Evolutionary conservation across 2,113 vertebrate genomes (phyloP).

Genomic region (Copsychus sechellarum): DNA sequence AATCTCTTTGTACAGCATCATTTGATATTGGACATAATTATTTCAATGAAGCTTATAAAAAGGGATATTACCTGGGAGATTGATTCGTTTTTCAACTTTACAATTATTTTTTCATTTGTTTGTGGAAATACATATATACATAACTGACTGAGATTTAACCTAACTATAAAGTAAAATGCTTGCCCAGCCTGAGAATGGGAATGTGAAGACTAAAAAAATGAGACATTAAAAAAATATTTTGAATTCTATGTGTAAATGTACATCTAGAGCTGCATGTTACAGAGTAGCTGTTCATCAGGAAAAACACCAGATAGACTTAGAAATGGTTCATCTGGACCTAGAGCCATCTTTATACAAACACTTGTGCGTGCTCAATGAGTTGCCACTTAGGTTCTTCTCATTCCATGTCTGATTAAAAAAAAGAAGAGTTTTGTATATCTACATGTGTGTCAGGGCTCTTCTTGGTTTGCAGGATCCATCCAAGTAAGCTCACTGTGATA

Average conservation of each 20-base stretch:
- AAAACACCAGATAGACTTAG: neutral
- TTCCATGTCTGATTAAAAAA: neutral
- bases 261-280: neutral
- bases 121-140: neutral
- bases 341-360: neutral
- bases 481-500: neutral
- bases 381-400: neutral
- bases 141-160: neutral
- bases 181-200: neutral
- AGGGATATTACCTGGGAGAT: neutral
- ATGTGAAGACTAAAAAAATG: neutral
- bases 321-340: neutral
- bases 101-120: neutral
- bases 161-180: neutral
- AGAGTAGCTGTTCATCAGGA: neutral
- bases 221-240: neutral
- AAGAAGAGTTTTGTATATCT: neutral
- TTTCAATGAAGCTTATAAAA: neutral
- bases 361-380: neutral
- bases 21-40: neutral
- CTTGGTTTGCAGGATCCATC: neutral
- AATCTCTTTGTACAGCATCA: neutral
- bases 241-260: neutral
- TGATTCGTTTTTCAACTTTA: neutral
- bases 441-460: neutral